phyloP scores from a whole-genome alignment of 1,140 invertebrate genomes.

The Drosophila sp. region DNA sequence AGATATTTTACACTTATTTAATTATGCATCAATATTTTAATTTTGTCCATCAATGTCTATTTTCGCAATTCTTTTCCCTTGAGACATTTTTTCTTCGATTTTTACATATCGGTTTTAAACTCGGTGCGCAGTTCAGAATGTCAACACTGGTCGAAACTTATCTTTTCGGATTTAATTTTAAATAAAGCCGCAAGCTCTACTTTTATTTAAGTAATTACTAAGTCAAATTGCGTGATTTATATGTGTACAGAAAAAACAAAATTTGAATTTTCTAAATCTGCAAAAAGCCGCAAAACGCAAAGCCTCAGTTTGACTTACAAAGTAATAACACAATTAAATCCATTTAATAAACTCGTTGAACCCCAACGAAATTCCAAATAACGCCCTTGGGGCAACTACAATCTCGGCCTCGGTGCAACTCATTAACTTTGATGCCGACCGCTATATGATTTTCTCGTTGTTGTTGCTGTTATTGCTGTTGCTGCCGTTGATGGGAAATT shows the following conservation, averaged over 20 bases:
- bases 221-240: constrained; percentile 27
- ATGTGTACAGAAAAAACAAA: background rate
- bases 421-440: constrained; percentile 71
- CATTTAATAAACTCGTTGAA: constrained; percentile 79
- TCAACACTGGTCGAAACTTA: no score
- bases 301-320: constrained; percentile 34
- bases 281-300: constrained; percentile 23
- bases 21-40: no score
- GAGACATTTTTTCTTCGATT: no score
- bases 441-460: constrained; percentile 22
- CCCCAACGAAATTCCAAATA: constrained; percentile 58
- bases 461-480: background rate
- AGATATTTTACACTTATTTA: no score
- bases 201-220: constrained; percentile 35
- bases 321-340: constrained; percentile 70
- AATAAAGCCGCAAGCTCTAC: no score
- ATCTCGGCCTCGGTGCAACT: constrained; percentile 50
- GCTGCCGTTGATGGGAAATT: constrained; percentile 52
- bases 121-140: no score
- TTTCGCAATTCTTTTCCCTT: no score
- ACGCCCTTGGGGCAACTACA: constrained; percentile 54
- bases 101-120: no score
- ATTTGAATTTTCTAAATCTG: constrained; percentile 46
- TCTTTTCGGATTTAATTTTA: no score
- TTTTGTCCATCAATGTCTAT: no score